Evolutionary conservation across 2,797 vertebrate species (phyloP).

Genomic region (Avahi laniger): DNA sequence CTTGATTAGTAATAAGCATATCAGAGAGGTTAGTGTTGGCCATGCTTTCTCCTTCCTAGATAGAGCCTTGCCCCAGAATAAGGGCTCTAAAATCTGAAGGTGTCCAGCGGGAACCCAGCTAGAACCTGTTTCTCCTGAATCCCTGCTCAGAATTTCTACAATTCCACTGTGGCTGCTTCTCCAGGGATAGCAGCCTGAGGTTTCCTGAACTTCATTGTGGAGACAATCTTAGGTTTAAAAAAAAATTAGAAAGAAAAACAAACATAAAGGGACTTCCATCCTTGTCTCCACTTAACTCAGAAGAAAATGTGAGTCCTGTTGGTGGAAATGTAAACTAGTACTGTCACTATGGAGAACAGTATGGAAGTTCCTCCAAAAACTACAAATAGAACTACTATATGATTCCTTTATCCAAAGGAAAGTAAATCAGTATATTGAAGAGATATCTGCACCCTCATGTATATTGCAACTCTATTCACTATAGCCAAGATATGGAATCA

Average conservation of each 20-base stretch:
- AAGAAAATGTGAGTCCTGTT: constrained; percentile 36
- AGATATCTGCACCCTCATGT: no score
- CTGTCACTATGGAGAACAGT: no score
- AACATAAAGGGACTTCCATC: constrained; percentile 32
- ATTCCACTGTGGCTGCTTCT: constrained; percentile 32
- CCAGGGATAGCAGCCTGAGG: not conserved
- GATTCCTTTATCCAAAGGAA: no score
- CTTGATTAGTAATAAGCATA: constrained; percentile 14
- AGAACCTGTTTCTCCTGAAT: constrained; percentile 11
- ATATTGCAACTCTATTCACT: no score
- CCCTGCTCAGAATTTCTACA: not conserved
- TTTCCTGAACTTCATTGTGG: constrained; percentile 16
- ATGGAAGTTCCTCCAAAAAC: not conserved
- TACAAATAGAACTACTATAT: not conserved
- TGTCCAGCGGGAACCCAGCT: constrained; percentile 4
- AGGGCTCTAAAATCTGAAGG: not conserved
- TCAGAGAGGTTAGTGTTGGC: not conserved
- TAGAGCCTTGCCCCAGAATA: not conserved
- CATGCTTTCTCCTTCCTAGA: not conserved
- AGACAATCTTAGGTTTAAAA: constrained; percentile 20
- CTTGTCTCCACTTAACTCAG: constrained; percentile 27
- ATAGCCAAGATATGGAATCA: no score
- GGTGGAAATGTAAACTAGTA: not conserved
- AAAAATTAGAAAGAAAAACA: not conserved
- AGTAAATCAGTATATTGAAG: no score